Evolutionary conservation across 2,113 vertebrate species (phyloP).

Genomic region (Microtus ochrogaster): DNA sequence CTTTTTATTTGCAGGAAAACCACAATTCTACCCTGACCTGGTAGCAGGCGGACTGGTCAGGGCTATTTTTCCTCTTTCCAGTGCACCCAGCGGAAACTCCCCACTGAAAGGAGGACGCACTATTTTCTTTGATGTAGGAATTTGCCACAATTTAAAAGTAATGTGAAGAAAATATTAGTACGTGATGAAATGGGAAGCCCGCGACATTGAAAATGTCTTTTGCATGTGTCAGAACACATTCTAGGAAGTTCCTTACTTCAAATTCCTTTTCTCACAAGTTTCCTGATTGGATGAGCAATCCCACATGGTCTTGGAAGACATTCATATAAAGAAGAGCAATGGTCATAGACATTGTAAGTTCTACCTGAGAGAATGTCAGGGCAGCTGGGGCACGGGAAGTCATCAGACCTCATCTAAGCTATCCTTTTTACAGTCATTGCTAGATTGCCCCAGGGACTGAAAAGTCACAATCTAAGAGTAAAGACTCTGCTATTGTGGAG

Average conservation of each 20-base stretch:
- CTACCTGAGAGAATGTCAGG: neutral
- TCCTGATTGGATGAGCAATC: constrained; percentile 17
- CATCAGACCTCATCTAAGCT: neutral
- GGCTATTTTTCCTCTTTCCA: neutral
- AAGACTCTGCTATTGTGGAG: neutral
- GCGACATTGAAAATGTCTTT: neutral
- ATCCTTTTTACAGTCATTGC: neutral
- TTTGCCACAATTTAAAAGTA: constrained; percentile 34
- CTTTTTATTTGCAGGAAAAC: constrained; percentile 12
- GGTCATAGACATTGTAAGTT: neutral
- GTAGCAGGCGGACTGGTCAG: neutral
- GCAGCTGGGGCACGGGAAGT: accelerated
- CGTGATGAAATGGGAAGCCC: neutral
- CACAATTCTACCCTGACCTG: neutral
- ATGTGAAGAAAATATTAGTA: constrained; percentile 16
- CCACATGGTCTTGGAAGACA: neutral
- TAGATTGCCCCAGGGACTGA: neutral
- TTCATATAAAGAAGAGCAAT: neutral
- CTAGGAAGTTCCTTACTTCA: neutral
- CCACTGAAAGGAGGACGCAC: neutral
- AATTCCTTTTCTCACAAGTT: neutral
- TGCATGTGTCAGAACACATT: neutral
- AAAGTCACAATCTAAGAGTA: neutral
- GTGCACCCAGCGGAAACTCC: neutral
- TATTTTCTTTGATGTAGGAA: neutral